Conservation (phyloP, 2,888 invertebrate genomes). For the Cephus spinipes region DNA sequence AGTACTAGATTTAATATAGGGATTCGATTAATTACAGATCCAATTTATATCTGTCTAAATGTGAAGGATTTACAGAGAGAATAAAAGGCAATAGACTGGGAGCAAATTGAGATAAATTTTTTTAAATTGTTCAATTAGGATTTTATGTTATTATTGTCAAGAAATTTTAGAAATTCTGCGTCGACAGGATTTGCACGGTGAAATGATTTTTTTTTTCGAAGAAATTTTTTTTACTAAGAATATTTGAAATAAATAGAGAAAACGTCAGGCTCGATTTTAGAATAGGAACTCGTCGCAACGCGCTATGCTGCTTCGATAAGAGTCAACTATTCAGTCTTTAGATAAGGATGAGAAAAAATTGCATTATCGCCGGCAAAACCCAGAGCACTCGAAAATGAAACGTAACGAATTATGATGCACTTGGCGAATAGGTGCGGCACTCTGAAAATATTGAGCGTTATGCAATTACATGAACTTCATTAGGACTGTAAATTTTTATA, state of each 20-base stretch:
- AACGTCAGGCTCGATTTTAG: neutral
- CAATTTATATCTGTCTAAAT: neutral
- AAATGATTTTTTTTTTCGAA: no score
- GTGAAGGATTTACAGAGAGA: neutral
- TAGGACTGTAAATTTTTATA: neutral
- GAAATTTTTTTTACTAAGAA: neutral
- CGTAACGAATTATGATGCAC: neutral
- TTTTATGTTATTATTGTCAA: neutral
- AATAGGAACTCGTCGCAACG: slow-evolving; percentile 19
- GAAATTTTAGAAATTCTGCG: neutral
- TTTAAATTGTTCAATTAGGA: neutral
- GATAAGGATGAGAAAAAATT: slow-evolving; percentile 51
- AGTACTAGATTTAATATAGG: neutral
- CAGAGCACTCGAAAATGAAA: neutral
- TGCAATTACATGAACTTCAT: neutral
- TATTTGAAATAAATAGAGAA: neutral
- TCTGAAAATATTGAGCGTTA: neutral
- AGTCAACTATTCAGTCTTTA: slow-evolving; percentile 50
- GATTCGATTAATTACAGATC: neutral
- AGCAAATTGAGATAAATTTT: neutral
- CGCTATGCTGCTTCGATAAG: slow-evolving; percentile 52
- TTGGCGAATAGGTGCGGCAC: neutral
- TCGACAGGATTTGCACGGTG: no score
- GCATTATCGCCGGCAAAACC: slow-evolving; percentile 43
- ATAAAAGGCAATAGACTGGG: neutral